Conservation (phyloP, 2,888 invertebrate species). For the Isoperla grammatica region DNA sequence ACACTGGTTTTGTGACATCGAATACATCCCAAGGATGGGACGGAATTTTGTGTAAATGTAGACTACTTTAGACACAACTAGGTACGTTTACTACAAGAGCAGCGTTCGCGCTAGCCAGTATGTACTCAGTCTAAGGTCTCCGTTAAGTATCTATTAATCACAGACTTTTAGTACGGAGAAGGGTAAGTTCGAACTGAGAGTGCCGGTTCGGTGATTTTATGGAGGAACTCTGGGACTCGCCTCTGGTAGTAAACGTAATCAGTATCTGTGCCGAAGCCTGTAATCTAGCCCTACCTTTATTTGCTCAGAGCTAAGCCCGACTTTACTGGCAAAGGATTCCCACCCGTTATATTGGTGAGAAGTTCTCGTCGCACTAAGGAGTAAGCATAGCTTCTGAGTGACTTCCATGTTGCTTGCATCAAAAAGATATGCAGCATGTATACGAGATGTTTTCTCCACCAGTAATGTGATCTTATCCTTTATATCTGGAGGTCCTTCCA, state of each 20-base stretch:
- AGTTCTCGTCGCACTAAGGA: slow-evolving; percentile 37
- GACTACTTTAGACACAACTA: too few species aligned
- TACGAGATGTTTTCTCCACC: slow-evolving; percentile 32
- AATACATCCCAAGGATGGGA: too few species aligned
- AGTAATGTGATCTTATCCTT: slow-evolving; percentile 33
- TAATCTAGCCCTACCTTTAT: slow-evolving; percentile 15
- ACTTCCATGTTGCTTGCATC: slow-evolving; percentile 35
- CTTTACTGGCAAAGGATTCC: slow-evolving; percentile 16
- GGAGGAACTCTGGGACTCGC: too few species aligned
- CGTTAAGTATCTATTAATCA: neutral
- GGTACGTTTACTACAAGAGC: too few species aligned
- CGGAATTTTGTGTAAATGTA: too few species aligned
- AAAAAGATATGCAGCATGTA: slow-evolving; percentile 40
- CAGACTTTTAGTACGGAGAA: too few species aligned
- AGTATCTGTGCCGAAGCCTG: too few species aligned
- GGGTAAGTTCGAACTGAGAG: too few species aligned
- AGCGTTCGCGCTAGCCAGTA: too few species aligned
- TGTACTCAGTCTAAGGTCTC: neutral
- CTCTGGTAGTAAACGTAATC: too few species aligned
- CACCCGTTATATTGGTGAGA: slow-evolving; percentile 20
- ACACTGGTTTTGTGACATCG: too few species aligned
- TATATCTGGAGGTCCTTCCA: slow-evolving; percentile 35
- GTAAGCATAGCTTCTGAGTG: slow-evolving; percentile 37
- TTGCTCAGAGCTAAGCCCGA: neutral
- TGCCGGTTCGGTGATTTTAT: too few species aligned